Percentiles rank a stretch among this genome's conserved stretches.
Evolutionary conservation across 1,140 invertebrate genomes (phyloP).

Genomic region (Pseudomyrmex gracilis): DNA sequence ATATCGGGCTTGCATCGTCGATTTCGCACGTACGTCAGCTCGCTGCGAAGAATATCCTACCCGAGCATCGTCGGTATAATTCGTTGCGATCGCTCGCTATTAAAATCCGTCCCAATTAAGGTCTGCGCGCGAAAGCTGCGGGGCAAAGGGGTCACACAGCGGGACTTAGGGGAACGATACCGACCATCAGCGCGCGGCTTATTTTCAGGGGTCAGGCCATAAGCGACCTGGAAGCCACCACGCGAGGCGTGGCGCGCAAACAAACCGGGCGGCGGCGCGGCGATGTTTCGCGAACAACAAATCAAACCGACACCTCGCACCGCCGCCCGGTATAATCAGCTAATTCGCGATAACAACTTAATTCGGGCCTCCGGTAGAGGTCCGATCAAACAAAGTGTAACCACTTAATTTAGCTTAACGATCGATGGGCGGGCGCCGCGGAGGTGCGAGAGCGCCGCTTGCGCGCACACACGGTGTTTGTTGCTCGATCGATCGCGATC

Average conservation of each 20-base stretch:
- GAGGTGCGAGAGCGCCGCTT: slow-evolving; percentile 55
- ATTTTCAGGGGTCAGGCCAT: slow-evolving; percentile 70
- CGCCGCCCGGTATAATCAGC: slow-evolving; percentile 77
- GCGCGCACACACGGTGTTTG: slow-evolving; percentile 50
- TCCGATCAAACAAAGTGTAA: slow-evolving; percentile 82
- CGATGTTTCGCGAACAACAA: slow-evolving; percentile 77
- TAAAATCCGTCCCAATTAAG: slow-evolving; percentile 61
- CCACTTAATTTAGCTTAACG: slow-evolving; percentile 79
- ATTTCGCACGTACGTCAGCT: slow-evolving; percentile 38
- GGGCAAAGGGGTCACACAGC: slow-evolving; percentile 49
- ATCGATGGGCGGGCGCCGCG: slow-evolving; percentile 59
- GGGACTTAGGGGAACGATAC: slow-evolving; percentile 59
- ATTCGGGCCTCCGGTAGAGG: slow-evolving; percentile 77
- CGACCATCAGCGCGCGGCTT: slow-evolving; percentile 42
- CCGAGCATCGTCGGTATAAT: slow-evolving; percentile 7
- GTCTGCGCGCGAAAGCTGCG: slow-evolving; percentile 27
- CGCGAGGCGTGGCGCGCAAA: slow-evolving; percentile 67
- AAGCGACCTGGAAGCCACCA: slow-evolving; percentile 65
- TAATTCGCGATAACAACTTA: slow-evolving; percentile 83
- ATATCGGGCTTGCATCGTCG: slow-evolving; percentile 36
- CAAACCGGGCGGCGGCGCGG: slow-evolving; percentile 63
- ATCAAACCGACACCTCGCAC: slow-evolving; percentile 80
- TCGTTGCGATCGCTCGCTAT: slow-evolving; percentile 49
- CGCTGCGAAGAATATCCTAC: neutral
- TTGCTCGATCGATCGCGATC: slow-evolving; percentile 59